Conservation (phyloP, 2,888 invertebrate genomes). For the Morinoia aosen region DNA sequence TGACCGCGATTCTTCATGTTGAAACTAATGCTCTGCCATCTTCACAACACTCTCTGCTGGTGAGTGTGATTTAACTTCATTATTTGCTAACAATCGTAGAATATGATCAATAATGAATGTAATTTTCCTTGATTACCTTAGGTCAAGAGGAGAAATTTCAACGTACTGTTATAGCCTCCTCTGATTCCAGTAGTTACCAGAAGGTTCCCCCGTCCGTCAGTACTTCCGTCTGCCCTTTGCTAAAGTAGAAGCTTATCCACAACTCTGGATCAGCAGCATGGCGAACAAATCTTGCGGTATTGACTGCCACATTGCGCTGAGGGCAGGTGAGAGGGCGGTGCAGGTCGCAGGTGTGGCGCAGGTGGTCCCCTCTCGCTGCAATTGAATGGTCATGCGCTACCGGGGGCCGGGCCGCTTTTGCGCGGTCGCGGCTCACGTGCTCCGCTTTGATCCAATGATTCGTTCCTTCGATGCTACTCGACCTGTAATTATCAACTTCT, state of each 20-base stretch:
- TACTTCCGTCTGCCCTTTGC: neutral
- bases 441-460: neutral
- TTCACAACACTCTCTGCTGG: too few relatives aligned
- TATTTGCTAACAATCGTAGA: too few relatives aligned
- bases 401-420: neutral
- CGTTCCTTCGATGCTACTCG: neutral
- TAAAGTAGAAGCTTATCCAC: neutral
- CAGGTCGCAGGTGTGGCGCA: neutral
- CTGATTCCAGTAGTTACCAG: neutral
- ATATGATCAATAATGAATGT: too few relatives aligned
- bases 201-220: neutral
- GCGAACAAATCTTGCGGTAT: neutral
- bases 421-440: neutral
- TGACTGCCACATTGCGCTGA: neutral
- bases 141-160: neutral
- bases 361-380: neutral
- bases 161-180: neutral
- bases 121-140: too few relatives aligned
- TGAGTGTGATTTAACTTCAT: too few relatives aligned
- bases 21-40: too few relatives aligned
- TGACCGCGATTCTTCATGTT: too few relatives aligned
- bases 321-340: neutral
- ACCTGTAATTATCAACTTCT: neutral
- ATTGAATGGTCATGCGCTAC: neutral
- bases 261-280: neutral